Evolutionary conservation across 2,888 invertebrate genomes (phyloP).

Genomic region (Cataglyphis cursor): DNA sequence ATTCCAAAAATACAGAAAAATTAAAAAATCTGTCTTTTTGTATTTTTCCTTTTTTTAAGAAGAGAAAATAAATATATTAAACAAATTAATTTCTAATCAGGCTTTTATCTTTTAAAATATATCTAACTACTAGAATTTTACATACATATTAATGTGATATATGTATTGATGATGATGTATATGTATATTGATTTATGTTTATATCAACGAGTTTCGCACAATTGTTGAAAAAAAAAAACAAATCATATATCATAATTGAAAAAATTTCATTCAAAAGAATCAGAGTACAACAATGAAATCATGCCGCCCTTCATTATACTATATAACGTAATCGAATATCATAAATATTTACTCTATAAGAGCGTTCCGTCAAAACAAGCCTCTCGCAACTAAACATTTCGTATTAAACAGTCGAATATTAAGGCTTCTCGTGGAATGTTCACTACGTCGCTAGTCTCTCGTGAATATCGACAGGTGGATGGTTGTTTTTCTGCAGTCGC

Average conservation of each 20-base stretch:
- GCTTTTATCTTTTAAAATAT: background rate
- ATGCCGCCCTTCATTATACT: background rate
- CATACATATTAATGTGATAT: background rate
- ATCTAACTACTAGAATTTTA: background rate
- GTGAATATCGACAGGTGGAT: conserved; percentile 5
- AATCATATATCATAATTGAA: background rate
- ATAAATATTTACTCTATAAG: background rate
- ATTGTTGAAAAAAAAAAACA: background rate
- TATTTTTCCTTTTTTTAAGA: background rate
- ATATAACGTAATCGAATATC: background rate
- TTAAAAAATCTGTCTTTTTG: background rate
- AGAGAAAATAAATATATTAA: background rate
- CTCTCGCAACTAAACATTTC: background rate
- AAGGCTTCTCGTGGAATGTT: background rate
- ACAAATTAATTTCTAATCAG: background rate
- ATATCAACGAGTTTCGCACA: background rate
- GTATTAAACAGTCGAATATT: background rate
- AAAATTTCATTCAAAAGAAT: background rate
- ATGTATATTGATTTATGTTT: background rate
- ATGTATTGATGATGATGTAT: background rate
- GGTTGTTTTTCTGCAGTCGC: background rate
- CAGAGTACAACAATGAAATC: background rate
- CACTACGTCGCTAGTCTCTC: background rate
- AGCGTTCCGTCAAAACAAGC: background rate
- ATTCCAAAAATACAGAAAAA: background rate